Evolutionary conservation across 2,113 vertebrate species (phyloP).

Genomic region (Corvus hawaiiensis): DNA sequence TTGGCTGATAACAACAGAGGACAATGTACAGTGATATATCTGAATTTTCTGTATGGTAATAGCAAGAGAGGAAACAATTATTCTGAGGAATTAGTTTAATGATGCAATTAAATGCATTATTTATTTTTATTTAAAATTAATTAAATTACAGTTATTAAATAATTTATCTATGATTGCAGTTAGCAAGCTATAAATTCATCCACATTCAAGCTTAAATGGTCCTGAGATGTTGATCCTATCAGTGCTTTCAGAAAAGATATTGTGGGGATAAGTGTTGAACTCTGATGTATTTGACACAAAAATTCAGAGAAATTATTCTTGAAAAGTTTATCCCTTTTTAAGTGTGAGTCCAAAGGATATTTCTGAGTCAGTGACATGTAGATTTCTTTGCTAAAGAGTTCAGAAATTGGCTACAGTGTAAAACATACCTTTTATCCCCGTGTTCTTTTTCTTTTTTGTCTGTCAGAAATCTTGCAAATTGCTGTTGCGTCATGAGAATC

Average conservation of each 20-base stretch:
- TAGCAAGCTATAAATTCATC: background rate
- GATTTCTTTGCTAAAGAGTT: background rate
- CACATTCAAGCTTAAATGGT: background rate
- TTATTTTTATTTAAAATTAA: constrained; percentile 12
- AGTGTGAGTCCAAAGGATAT: background rate
- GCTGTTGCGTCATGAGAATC: background rate
- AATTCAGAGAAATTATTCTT: background rate
- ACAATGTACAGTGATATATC: background rate
- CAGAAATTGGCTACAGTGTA: background rate
- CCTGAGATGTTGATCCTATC: background rate
- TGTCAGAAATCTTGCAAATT: background rate
- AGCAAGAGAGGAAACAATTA: background rate
- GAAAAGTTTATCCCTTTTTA: background rate
- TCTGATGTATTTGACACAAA: background rate
- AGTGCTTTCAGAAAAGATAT: background rate
- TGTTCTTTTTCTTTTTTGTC: background rate
- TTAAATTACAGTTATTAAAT: background rate
- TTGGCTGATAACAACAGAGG: background rate
- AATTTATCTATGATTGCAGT: background rate
- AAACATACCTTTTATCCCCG: accelerated
- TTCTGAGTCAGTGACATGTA: background rate
- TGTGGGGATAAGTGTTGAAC: background rate
- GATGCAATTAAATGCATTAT: background rate
- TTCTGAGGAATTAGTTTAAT: background rate
- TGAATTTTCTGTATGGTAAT: background rate